A percentile compares a stretch with the other conserved stretches of the same genome.
phyloP scores from a whole-genome alignment of 2,797 vertebrate species.

The Bradypodion pumilum region DNA sequence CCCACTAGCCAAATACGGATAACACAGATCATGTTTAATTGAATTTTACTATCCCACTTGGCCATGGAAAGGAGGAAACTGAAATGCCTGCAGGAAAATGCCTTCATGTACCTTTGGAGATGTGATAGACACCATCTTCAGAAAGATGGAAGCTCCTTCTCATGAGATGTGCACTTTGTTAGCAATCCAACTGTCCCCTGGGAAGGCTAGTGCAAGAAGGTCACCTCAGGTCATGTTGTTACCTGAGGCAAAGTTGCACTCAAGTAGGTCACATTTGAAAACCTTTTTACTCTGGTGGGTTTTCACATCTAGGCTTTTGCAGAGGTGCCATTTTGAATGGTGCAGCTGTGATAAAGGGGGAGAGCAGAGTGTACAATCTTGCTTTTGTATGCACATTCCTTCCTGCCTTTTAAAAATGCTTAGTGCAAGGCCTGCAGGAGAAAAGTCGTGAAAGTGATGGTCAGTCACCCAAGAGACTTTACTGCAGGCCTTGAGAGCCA shows the following conservation, averaged over 20 bases:
- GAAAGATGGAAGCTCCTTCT: not conserved
- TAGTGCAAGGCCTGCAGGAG: not conserved
- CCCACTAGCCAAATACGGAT: not conserved
- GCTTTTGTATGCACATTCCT: no score
- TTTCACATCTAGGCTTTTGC: no score
- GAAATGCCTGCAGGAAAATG: no score
- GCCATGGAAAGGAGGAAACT: no score
- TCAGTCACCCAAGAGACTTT: not conserved
- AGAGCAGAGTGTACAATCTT: no score
- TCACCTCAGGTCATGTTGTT: not conserved
- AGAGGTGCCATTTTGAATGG: no score
- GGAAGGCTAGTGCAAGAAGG: no score
- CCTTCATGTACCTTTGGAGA: no score
- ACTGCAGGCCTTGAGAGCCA: not conserved
- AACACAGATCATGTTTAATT: not conserved
- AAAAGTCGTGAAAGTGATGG: not conserved
- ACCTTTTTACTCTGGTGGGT: no score
- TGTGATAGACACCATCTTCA: no score
- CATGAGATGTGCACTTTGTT: not conserved
- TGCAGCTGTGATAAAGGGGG: no score
- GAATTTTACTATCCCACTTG: not conserved
- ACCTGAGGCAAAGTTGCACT: not conserved
- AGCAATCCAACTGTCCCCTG: not conserved
- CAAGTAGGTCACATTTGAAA: no score
- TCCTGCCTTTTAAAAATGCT: not conserved